Evolutionary conservation across 2,797 vertebrate species (phyloP), one percentile per base, ranked within the genome.

Genomic region (Anableps anableps): DNA sequence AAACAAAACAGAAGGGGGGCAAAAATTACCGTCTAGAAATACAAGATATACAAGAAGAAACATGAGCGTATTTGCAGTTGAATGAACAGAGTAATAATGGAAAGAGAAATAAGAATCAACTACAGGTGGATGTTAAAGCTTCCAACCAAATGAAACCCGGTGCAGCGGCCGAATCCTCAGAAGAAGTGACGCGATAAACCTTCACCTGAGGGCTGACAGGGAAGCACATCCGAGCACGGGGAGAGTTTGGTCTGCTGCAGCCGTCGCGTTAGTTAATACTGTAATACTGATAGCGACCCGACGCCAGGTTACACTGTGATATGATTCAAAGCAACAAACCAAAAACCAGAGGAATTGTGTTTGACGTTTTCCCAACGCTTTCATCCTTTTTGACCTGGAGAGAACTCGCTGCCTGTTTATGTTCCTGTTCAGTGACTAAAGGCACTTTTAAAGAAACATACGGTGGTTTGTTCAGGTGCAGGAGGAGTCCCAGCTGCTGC

Each of bases 361-460:
- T 86, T 83, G 83, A 53, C 75, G 78, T 77, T 62, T 83, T 76
- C 53, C 80, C 62, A 74, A 51, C 84, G 81, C 80, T 83, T 88
- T 38, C 21, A 29, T 58, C 23, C 1, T n/a, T 26, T 88, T 82
- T n/a, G 90, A 93, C 74, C 83, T 71, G n/a, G 81, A 58, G 79
- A 80, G 58, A 79, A 83, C 78, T 82, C 76, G 9, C 86, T 79
- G 80, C 90, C 91, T 70, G 43, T 91, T 94, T 92, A 96, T 96
- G 94, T 97, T 97, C 97, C 97, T 97, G 95, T 90, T 96, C 96
- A 97, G 97, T 98, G 97, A 97, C 97, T 96, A 98, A n/a, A 99
- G 98, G 97, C 98, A 98, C 98, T 97, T 97, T 95, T 95, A 93
- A 94, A 94, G 96, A 97, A 96, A 96, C 95, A 94, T 96, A 95